A percentile compares a stretch with the other conserved stretches of the same genome.
Conservation (phyloP, 2,888 invertebrate genomes). For the Caenorhabditis drosophilae region DNA sequence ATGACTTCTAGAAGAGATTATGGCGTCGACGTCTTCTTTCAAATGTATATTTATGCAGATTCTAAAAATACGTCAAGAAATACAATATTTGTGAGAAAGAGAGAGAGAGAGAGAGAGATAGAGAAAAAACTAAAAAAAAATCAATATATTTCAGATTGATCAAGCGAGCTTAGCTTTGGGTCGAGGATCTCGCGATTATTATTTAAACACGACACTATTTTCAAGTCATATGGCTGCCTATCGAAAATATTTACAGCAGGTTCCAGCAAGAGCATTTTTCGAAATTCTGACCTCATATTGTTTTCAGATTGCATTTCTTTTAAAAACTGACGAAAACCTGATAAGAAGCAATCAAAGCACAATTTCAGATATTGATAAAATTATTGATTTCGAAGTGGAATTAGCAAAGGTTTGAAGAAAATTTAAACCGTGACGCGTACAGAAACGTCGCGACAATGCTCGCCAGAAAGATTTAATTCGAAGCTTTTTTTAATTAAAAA, state of each 20-base stretch:
- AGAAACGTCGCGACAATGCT: no score
- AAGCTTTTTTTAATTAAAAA: no score
- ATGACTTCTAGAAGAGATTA: conserved; percentile 35
- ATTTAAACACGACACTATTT: conserved; percentile 66
- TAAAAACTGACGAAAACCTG: conserved; percentile 38
- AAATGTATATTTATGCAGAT: conserved; percentile 67
- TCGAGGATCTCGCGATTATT: conserved; percentile 63
- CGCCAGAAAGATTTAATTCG: no score
- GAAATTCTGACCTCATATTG: neutral
- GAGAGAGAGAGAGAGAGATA: no score
- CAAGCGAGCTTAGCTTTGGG: conserved; percentile 65
- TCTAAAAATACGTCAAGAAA: conserved; percentile 61
- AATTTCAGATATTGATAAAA: conserved; percentile 42
- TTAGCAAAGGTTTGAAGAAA: conserved; percentile 44
- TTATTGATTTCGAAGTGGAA: conserved; percentile 50
- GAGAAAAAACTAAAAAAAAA: neutral
- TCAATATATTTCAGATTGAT: conserved; percentile 49
- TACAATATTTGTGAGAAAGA: conserved; percentile 42
- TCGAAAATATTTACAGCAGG: conserved; percentile 56
- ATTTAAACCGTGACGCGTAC: no score
- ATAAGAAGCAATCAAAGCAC: conserved; percentile 29
- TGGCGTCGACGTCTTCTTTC: conserved; percentile 64
- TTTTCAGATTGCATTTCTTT: conserved; percentile 40
- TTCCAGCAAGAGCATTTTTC: conserved; percentile 1
- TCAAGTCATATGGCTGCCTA: conserved; percentile 65